Conservation (phyloP, 2,888 invertebrate species). For the Xestia sexstrigata region DNA sequence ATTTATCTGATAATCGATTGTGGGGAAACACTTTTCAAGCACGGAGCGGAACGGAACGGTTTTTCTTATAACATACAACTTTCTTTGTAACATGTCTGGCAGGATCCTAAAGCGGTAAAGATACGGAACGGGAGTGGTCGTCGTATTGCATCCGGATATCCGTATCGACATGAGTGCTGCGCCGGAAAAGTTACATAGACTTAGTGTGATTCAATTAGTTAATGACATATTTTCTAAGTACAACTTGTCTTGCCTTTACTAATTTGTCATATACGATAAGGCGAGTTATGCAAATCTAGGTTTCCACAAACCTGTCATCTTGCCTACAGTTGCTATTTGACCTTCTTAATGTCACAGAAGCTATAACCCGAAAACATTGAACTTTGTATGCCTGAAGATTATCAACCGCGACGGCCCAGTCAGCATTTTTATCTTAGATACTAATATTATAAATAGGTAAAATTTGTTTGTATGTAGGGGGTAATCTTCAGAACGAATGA, state of each 20-base stretch:
- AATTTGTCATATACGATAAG: background rate
- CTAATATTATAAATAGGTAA: too few relatives aligned
- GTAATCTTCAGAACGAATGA: too few relatives aligned
- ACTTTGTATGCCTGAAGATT: background rate
- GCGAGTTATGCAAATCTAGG: background rate
- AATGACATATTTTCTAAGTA: conserved; percentile 3
- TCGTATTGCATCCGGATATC: conserved; percentile 39
- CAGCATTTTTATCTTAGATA: background rate
- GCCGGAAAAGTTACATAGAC: conserved; percentile 6
- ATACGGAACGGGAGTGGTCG: conserved; percentile 50
- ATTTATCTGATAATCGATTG: conserved; percentile 24
- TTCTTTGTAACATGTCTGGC: conserved; percentile 47
- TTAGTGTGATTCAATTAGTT: conserved; percentile 18
- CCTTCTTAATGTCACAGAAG: background rate
- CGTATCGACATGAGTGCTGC: background rate
- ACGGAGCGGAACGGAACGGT: conserved; percentile 21
- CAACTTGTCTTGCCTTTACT: background rate
- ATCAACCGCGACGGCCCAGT: background rate
- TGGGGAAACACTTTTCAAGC: conserved; percentile 36
- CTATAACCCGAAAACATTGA: conserved; percentile 10
- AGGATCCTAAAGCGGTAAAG: conserved; percentile 40
- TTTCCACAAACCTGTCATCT: background rate
- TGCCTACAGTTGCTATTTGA: background rate
- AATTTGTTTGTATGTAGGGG: too few relatives aligned
- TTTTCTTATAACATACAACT: conserved; percentile 49